These are phyloP conservation scores for Anseranas semipalmata DNA, from an alignment of 2,113 vertebrate species.

Conservation along the genomic window DNA sequence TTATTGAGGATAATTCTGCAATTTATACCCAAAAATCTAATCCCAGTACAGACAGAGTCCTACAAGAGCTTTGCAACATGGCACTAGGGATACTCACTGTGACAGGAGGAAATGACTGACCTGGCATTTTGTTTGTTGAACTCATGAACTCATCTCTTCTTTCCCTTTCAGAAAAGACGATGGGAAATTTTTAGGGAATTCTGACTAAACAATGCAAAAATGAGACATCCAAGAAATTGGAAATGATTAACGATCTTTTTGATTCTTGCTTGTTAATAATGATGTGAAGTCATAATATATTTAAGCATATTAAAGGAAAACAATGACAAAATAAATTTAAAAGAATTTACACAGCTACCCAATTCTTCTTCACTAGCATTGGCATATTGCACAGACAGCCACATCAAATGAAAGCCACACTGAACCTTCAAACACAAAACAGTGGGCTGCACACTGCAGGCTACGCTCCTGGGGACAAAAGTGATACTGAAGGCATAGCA, in stretches of 20 bases:
- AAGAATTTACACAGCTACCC: neutral
- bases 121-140: neutral
- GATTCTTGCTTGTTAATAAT: neutral
- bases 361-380: neutral
- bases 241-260: neutral
- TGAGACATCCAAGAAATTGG: neutral
- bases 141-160: neutral
- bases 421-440: accelerated
- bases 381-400: neutral
- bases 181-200: neutral
- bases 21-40: neutral
- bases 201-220: neutral
- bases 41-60: neutral
- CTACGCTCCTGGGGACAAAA: neutral
- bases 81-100: neutral
- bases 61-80: neutral
- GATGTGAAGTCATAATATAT: neutral
- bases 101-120: neutral
- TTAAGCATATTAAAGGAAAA: neutral
- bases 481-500: neutral
- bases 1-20: neutral
- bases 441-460: neutral
- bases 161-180: neutral
- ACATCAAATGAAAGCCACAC: neutral
- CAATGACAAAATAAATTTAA: neutral